Percentiles rank a stretch among this genome's conserved stretches.
phyloP scores from a whole-genome alignment of 2,797 vertebrate species.

The Staurois parvus region DNA sequence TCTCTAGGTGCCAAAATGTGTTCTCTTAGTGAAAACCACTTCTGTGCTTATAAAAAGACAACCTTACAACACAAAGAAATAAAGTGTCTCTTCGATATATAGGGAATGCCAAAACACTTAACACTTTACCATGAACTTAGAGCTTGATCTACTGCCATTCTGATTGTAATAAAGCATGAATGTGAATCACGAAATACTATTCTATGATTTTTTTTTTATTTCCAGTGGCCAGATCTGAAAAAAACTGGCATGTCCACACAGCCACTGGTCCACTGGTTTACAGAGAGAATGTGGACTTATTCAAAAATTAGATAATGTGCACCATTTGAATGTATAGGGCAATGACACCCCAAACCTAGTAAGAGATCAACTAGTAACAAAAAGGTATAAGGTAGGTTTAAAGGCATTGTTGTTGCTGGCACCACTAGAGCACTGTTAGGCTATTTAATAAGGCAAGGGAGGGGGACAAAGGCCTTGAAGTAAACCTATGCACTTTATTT shows the following conservation, averaged over 20 bases:
- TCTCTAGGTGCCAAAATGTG: not conserved
- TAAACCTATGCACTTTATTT: too few relatives aligned
- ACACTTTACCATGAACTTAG: too few relatives aligned
- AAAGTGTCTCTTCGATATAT: too few relatives aligned
- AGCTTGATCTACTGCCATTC: not conserved
- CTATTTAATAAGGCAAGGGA: not conserved
- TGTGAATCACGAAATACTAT: not conserved
- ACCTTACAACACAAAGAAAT: too few relatives aligned
- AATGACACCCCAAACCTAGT: not conserved
- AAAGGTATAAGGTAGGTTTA: not conserved
- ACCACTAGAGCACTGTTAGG: too few relatives aligned
- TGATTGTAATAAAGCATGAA: not conserved
- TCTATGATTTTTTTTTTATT: not conserved
- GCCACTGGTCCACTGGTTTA: not conserved
- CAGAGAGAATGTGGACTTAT: not conserved
- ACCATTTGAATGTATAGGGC: not conserved
- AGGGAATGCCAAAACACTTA: too few relatives aligned
- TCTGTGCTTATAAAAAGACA: too few relatives aligned
- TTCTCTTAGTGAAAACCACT: too few relatives aligned
- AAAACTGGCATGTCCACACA: not conserved
- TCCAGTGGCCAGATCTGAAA: not conserved
- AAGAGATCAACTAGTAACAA: not conserved
- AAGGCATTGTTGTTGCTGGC: too few relatives aligned
- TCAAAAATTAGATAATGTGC: not conserved
- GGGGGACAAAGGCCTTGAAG: not conserved